phyloP scores from a whole-genome alignment of 2,113 vertebrate species.

The Tapirus terrestris region DNA sequence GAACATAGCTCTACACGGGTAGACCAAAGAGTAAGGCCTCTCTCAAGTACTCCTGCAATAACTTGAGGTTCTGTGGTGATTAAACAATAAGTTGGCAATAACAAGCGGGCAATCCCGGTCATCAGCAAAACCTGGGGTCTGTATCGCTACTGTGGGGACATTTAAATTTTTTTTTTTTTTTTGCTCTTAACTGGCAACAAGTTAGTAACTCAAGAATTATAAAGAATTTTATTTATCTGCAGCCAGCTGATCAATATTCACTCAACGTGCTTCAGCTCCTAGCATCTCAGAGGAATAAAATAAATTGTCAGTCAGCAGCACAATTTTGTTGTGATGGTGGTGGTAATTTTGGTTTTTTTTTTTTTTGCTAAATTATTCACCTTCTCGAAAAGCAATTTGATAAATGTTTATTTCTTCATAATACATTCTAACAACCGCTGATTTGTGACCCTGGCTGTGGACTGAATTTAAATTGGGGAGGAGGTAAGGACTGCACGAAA shows the following conservation, averaged over 20 bases:
- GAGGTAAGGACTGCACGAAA: conserved; percentile 24
- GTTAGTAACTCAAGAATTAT: conserved; percentile 79
- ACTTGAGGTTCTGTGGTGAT: neutral
- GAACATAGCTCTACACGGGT: neutral
- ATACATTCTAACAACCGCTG: conserved; percentile 81
- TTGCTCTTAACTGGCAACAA: conserved; percentile 84
- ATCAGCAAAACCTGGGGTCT: conserved; percentile 41
- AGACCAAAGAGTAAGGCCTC: neutral
- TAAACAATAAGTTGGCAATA: neutral
- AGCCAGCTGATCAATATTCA: conserved; percentile 86
- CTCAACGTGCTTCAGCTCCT: conserved; percentile 78
- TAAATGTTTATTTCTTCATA: conserved; percentile 88
- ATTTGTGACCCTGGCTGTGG: conserved; percentile 77
- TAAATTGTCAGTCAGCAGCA: conserved; percentile 84
- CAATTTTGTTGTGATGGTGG: conserved; percentile 77
- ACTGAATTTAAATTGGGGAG: conserved; percentile 80
- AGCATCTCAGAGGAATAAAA: conserved; percentile 82
- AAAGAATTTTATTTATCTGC: conserved; percentile 86
- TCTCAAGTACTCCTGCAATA: neutral
- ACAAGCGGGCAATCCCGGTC: neutral
- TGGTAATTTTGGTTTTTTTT: conserved; percentile 59
- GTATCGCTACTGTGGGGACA: conserved; percentile 70
- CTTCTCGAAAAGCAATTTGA: conserved; percentile 86
- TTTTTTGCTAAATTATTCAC: conserved; percentile 83
- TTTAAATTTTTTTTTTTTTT: conserved; percentile 55